Evolutionary conservation across 2,888 invertebrate species (phyloP), one percentile per base, ranked within the genome.

Genomic region (Drosophila setosimentum): DNA sequence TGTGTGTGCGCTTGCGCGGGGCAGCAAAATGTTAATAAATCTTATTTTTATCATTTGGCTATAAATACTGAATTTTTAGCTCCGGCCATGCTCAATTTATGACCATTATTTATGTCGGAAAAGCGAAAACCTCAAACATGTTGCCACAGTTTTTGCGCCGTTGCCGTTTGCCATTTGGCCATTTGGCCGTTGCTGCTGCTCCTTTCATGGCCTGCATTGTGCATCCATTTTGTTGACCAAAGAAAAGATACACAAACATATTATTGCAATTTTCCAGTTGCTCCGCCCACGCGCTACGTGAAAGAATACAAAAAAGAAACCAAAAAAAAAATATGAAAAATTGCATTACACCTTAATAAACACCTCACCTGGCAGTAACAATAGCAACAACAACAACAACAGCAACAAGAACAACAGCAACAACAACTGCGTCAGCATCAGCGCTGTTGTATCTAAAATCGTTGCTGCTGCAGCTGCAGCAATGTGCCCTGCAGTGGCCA

Each of bases 1-100:
- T 65, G 78, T 62, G 65, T 70, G 74, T 70, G 64, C 64, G 63
- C 48, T 71, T 57, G 68, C 65, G 76, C 74, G 86, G 80, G 84
- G 80, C 84, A 83, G 83, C 87, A 82, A 88, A 92, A 92, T 92
- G 93, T 93, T 93, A 93, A 93, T 93, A 93, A 93, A 93, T 93
- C 93, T 93, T 92, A 93, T 93, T 93, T 93, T 93, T 93, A 93
- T 93, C 93, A 93, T 92, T 92, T 81, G 92, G 92, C 93, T 92
- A 93, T 93, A 93, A 93, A 93, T 93, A 93, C 92, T 92, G 93
- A 92, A 92, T 92, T 93, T 93, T 93, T 92, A 93, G 92, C 87
- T 87, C 87, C 87, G 87, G 87, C 92, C 93, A 91, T 92, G 92
- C 91, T 91, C 93, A 92, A 93, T 93, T 93, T 93, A 93, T 93